These are phyloP conservation scores for Chascanopsetta lugubris DNA, from an alignment of 2,113 vertebrate genomes.

Conservation along the genomic window DNA sequence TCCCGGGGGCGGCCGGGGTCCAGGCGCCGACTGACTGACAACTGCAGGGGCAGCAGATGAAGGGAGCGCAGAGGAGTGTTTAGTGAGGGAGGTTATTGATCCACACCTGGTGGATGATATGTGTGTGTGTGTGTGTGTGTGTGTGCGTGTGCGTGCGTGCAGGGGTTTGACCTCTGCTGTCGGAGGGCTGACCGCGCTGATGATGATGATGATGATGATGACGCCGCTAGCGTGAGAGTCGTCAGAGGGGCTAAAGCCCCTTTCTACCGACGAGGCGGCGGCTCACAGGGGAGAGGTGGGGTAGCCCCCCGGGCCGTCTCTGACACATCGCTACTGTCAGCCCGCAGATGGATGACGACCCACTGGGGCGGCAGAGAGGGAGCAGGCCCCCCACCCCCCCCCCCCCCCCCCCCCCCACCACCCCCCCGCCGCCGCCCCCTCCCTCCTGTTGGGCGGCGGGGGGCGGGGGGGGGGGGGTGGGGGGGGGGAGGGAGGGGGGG, in stretches of 20 bases:
- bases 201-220: no score
- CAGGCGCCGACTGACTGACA: constrained; percentile 73
- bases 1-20: constrained; percentile 48
- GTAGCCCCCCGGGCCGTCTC: constrained; percentile 60
- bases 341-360: constrained; percentile 74
- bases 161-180: constrained; percentile 64
- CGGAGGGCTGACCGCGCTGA: constrained; percentile 25
- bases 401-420: no score
- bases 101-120: constrained; percentile 65
- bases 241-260: constrained; percentile 53
- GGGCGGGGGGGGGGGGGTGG: no score
- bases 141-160: not conserved
- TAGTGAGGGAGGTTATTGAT: constrained; percentile 73
- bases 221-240: constrained; percentile 53
- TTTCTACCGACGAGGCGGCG: constrained; percentile 46
- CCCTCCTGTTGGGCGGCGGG: no score
- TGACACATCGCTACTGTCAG: constrained; percentile 73
- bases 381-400: no score
- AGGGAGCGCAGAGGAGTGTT: constrained; percentile 64
- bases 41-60: constrained; percentile 61
- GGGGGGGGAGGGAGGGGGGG: no score
- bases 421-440: no score
- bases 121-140: constrained; percentile 32
- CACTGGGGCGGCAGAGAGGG: constrained; percentile 63
- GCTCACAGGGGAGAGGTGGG: constrained; percentile 70